Evolutionary conservation across 2,888 invertebrate genomes (phyloP), one percentile per base, ranked within the genome.

Genomic region (Synergus umbraculus): DNA sequence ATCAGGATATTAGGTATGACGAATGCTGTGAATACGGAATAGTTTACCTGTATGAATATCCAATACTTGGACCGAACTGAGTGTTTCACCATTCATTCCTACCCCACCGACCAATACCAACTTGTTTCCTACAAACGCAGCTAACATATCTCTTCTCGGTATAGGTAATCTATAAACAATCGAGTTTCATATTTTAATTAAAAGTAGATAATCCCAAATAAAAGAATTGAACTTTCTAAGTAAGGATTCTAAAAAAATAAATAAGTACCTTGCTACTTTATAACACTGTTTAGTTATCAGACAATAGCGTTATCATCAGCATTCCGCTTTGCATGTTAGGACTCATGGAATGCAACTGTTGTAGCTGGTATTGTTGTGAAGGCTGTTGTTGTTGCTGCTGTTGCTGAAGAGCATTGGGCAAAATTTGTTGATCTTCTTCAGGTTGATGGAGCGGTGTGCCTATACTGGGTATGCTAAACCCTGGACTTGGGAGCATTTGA

Each of bases 401-500:
- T 88, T 96, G 96, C 86, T 95, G 95, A 86, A 97, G 93, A 0
- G 97, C 96, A 94, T 96, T 96, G 76, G 97, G 96, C 76, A 97
- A 94, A 87, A 97, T 97, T 91, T 97, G 96, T 91, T 97, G 97
- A 92, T 98, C 98, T 90, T 97, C 97, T 91, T 97, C 97, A 29
- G 97, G 97, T 88, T 97, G 97, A 93, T 97, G 97, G 18, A 97
- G 92, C 3, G 98, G 97, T 8, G 97, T 98, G 78, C 97, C 97
- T 91, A 98, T 97, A 88, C 97, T 97, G 83, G 97, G 97, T 92
- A 97, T 97, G 87, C 96, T 97, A 89, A 96, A 96, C 83, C 96
- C 97, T 29, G 97, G 97, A 93, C 97, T 97, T 44, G 96, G 96
- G 82, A 97, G 93, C 97, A 97, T 97, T 93, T 97, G 96, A 95